Base-by-base conservation (phyloP, 2,113 vertebrate genomes). In the Strigops habroptila region DNA sequence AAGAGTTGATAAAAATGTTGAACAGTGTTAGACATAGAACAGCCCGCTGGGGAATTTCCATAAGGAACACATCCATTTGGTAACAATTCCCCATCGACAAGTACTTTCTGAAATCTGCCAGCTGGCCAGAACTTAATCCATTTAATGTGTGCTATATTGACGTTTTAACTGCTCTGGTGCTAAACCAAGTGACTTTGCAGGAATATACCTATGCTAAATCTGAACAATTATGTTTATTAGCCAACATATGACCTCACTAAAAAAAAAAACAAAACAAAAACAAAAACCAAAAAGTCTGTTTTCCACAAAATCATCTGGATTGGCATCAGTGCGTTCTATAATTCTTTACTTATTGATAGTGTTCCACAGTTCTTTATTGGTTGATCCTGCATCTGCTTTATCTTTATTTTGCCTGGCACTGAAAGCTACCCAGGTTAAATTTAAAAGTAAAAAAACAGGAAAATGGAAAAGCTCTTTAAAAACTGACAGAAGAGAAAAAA, bases 91-190 rank as follows among this genome's bases (percentile, higher is more conserved):
- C 39, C 57, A 91, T 27, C 12, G 6, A 90, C 92, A 81, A 96
- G 76, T 83, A 79, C 57, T 52, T 92, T 63, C 33, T 85, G 78
- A 82, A 93, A 92, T 82, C 64, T 92, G 70, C 60, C 94, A 95
- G 69, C 70, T 95, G 93, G 51, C 51, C 55, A 71, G 74, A 75
- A 35, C 65, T 69, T 91, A 89, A 95, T 92, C 65, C 74, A 59
- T 74, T 89, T 91, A 86, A 35, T 22, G 27, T 48, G 53, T 57
- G 39, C 18, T 68, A 41, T 60, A 89, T 18, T 41, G 48, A 73
- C 7, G 21, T 74, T 82, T 93, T 93, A 88, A 70, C 39, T 77
- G 35, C 65, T 59, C 9, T 18, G 25, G 28, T 59, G n/a, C 18
- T 83, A 74, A 92, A 88, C 14, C 18, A 74, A 82, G 67, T 33